Percentiles rank a stretch among this genome's conserved stretches.
These are phyloP conservation scores for Thamnophis elegans DNA, from an alignment of 2,797 vertebrate genomes.

Conservation along the genomic window DNA sequence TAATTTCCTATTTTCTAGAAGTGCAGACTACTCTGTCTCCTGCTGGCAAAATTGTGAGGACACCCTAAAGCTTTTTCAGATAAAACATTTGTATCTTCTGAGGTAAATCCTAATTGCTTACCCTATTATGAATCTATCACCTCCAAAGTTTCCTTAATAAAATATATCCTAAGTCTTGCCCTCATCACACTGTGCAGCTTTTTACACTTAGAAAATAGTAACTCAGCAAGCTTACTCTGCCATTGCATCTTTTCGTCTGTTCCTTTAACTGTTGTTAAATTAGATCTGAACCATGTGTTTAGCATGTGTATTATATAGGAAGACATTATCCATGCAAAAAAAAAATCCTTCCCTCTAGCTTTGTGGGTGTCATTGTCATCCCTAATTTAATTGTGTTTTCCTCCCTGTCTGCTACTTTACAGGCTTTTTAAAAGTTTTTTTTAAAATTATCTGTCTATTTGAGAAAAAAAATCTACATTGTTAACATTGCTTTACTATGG, in stretches of 20 bases:
- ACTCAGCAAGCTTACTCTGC: neutral
- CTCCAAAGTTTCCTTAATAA: neutral
- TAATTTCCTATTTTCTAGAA: neutral
- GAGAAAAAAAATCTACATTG: neutral
- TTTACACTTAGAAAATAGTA: neutral
- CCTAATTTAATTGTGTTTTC: neutral
- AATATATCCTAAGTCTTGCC: neutral
- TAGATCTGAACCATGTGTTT: neutral
- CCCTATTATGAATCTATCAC: neutral
- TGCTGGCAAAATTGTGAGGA: neutral
- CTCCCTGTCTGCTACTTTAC: neutral
- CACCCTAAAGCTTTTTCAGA: neutral
- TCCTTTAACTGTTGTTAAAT: constrained; percentile 12
- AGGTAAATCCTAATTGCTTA: neutral
- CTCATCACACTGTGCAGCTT: neutral
- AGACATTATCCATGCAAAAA: neutral
- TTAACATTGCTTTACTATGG: neutral
- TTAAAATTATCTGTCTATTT: neutral
- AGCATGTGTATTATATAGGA: neutral
- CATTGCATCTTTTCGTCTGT: neutral
- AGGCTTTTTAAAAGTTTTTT: neutral
- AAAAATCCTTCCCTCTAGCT: neutral
- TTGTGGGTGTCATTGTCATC: neutral
- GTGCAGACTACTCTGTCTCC: neutral
- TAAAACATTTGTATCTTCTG: neutral